A percentile compares a stretch with the other conserved stretches of the same genome.
Evolutionary conservation across 1,140 invertebrate genomes (phyloP).

Genomic region (Meteorus sp.): DNA sequence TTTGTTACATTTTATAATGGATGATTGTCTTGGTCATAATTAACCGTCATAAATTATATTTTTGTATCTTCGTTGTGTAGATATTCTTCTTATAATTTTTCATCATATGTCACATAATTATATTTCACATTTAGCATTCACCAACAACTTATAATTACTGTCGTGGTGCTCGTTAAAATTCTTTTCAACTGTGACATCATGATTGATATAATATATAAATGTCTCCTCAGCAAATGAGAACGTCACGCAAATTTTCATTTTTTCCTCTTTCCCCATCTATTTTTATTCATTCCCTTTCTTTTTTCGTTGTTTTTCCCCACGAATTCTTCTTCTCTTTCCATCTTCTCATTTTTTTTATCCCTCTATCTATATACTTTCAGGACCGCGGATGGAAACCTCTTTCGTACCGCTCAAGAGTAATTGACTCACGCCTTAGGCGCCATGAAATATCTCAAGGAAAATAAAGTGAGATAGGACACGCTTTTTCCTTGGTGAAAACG

Average conservation of each 20-base stretch:
- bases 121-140: too few species aligned
- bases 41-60: background rate
- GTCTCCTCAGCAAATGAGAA: too few species aligned
- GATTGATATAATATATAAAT: too few species aligned
- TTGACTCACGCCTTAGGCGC: constrained; percentile 23
- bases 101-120: background rate
- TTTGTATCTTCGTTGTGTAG: background rate
- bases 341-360: constrained; percentile 7
- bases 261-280: background rate
- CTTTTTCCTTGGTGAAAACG: constrained; percentile 12
- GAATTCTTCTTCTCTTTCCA: background rate
- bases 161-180: constrained; percentile 1
- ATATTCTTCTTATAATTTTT: background rate
- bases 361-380: constrained; percentile 7
- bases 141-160: too few species aligned
- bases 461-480: constrained; percentile 20
- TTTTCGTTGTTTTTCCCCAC: background rate
- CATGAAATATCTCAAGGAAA: constrained; percentile 23
- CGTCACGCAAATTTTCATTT: too few species aligned
- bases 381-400: constrained; percentile 14
- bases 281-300: background rate
- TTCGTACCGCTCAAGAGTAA: constrained; percentile 18
- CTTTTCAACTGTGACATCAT: too few species aligned
- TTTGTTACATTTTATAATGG: background rate
- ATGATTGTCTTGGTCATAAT: background rate